These are phyloP conservation scores for Lagocephalus sceleratus DNA, from an alignment of 2,797 vertebrate species.

Conservation along the genomic window DNA sequence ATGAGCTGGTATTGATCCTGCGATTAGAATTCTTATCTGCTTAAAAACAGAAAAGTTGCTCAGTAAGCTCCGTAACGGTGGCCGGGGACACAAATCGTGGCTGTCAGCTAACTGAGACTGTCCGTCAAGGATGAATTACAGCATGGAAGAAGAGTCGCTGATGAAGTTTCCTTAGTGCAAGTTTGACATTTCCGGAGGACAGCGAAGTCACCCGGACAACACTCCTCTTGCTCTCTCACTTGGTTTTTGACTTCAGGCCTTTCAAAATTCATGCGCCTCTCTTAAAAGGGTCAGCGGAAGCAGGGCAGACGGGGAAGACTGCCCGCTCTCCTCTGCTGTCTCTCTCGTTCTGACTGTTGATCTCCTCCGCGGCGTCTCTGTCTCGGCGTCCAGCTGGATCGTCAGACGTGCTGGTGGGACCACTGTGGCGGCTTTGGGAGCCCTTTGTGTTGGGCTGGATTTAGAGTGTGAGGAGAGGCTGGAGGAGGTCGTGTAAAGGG, in stretches of 20 bases:
- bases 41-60: slow-evolving; percentile 41
- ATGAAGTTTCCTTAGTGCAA: slow-evolving; percentile 8
- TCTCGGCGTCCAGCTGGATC: slow-evolving; percentile 42
- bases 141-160: background rate
- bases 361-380: slow-evolving; percentile 46
- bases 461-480: slow-evolving; percentile 14
- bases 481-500: slow-evolving; percentile 39
- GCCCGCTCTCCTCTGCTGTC: slow-evolving; percentile 1
- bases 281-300: too few relatives aligned
- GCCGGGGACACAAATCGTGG: slow-evolving; percentile 22
- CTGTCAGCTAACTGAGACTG: slow-evolving; percentile 8
- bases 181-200: slow-evolving; percentile 29
- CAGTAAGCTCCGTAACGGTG: slow-evolving; percentile 29
- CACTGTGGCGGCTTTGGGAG: slow-evolving; percentile 28
- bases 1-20: slow-evolving; percentile 62
- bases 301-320: too few relatives aligned
- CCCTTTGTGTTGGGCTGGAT: slow-evolving; percentile 25
- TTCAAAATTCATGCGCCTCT: too few relatives aligned
- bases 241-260: too few relatives aligned
- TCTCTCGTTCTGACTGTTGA: slow-evolving; percentile 24
- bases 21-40: slow-evolving; percentile 63
- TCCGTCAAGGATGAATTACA: slow-evolving; percentile 10
- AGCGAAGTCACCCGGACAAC: slow-evolving; percentile 1
- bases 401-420: slow-evolving; percentile 38
- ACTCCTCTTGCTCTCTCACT: background rate